phyloP scores from a whole-genome alignment of 2,797 vertebrate genomes.

The Strix occidentalis region DNA sequence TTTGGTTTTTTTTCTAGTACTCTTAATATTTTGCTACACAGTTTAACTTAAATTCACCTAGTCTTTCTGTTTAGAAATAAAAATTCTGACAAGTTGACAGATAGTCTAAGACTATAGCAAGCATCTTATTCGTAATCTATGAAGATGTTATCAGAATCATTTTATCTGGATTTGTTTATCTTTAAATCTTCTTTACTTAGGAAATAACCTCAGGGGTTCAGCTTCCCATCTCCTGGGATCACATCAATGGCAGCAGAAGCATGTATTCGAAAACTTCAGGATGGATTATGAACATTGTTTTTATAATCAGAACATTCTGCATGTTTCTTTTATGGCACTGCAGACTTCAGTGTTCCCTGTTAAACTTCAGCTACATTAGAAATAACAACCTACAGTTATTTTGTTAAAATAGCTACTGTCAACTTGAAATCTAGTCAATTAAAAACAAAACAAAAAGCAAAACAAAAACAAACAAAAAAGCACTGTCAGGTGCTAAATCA shows the following conservation, averaged over 20 bases:
- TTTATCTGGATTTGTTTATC: conserved; percentile 8
- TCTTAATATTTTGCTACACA: not conserved
- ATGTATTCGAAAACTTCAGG: not conserved
- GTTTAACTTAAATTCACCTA: conserved; percentile 13
- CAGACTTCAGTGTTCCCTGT: not conserved
- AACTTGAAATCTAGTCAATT: conserved; percentile 20
- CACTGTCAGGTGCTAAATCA: conserved; percentile 38
- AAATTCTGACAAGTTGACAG: conserved; percentile 38
- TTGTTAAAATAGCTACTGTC: conserved; percentile 16
- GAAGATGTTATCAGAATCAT: conserved; percentile 4
- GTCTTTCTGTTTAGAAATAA: conserved; percentile 43
- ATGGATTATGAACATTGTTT: not conserved
- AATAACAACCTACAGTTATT: conserved; percentile 1
- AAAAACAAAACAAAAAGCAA: conserved; percentile 1
- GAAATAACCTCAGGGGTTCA: conserved; percentile 17
- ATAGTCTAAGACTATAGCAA: not conserved
- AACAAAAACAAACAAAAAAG: conserved; percentile 1
- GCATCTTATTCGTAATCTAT: not conserved
- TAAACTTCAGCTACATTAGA: conserved; percentile 9
- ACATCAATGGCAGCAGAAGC: not conserved
- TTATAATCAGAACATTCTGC: not conserved
- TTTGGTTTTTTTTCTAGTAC: not conserved
- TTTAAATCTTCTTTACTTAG: conserved; percentile 27
- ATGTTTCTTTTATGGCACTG: not conserved
- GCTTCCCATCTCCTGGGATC: not conserved